Percentiles rank a stretch among this genome's conserved stretches.
Conservation (phyloP, 1,140 invertebrate species). For the Bombus picipes region DNA sequence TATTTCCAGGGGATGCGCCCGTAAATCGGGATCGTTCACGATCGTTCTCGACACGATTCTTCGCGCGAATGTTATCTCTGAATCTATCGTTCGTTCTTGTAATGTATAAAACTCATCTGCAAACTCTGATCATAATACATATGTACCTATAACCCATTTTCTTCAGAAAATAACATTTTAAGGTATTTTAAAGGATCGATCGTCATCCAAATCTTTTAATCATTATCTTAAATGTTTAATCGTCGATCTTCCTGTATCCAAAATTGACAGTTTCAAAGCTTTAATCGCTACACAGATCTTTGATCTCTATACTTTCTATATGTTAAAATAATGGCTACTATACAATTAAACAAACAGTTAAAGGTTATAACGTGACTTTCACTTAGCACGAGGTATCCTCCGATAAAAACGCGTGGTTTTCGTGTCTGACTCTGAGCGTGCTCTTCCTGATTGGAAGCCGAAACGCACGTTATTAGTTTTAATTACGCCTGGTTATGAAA, state of each 20-base stretch:
- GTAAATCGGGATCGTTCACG: too few species aligned
- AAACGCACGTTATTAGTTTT: slow-evolving; percentile 23
- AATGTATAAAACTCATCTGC: not conserved
- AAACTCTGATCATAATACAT: not conserved
- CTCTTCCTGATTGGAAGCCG: not conserved
- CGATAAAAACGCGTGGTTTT: not conserved
- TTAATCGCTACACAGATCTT: not conserved
- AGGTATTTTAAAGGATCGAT: not conserved
- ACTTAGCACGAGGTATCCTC: not conserved
- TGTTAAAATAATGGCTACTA: not conserved
- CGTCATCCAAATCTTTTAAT: not conserved
- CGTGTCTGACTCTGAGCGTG: not conserved
- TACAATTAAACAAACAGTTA: slow-evolving; percentile 44
- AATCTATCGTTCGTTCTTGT: slow-evolving; percentile 1
- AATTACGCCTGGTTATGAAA: slow-evolving; percentile 7
- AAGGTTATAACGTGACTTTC: slow-evolving; percentile 58
- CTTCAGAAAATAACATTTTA: not conserved
- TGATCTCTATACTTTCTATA: not conserved
- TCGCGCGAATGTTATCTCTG: slow-evolving; percentile 33
- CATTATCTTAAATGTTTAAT: not conserved
- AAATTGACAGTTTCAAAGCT: not conserved
- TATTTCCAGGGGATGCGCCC: slow-evolving; percentile 46
- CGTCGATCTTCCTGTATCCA: not conserved
- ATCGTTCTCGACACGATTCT: slow-evolving; percentile 24
- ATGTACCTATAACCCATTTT: not conserved